Conservation (phyloP, 2,797 vertebrate genomes). For the Chrysocyon brachyurus region DNA sequence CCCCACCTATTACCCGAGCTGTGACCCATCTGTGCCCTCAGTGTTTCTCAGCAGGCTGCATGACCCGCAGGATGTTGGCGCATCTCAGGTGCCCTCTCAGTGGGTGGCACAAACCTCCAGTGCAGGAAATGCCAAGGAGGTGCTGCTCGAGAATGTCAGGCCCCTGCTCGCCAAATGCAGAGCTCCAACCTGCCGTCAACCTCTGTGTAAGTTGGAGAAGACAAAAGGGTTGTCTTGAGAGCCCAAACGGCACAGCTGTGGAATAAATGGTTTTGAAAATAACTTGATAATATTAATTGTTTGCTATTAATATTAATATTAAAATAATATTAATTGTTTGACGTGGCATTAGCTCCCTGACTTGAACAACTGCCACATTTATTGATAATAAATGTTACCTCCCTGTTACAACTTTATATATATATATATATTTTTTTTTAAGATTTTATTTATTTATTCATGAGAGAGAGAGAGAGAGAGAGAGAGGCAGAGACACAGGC, state of each 20-base stretch:
- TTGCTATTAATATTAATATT: too few relatives aligned
- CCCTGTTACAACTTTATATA: neutral
- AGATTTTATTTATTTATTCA: too few relatives aligned
- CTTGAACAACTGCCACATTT: neutral
- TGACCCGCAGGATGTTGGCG: neutral
- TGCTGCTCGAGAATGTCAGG: accelerated
- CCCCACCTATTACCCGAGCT: accelerated
- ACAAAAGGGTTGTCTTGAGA: neutral
- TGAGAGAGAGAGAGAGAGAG: too few relatives aligned
- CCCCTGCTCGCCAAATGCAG: too few relatives aligned
- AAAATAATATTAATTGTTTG: neutral
- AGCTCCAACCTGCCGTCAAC: neutral
- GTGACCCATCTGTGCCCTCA: accelerated
- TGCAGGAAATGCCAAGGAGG: neutral
- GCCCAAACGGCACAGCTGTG: neutral
- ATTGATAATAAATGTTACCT: neutral
- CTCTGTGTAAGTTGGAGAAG: neutral
- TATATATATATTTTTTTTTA: too few relatives aligned
- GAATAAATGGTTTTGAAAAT: neutral
- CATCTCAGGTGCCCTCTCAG: accelerated
- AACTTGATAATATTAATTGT: neutral
- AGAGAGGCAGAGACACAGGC: too few relatives aligned
- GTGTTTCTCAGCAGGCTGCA: neutral
- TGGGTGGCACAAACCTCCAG: accelerated
- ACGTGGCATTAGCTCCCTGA: neutral